Conservation (phyloP, 2,888 invertebrate genomes). For the Athalia circularis region DNA sequence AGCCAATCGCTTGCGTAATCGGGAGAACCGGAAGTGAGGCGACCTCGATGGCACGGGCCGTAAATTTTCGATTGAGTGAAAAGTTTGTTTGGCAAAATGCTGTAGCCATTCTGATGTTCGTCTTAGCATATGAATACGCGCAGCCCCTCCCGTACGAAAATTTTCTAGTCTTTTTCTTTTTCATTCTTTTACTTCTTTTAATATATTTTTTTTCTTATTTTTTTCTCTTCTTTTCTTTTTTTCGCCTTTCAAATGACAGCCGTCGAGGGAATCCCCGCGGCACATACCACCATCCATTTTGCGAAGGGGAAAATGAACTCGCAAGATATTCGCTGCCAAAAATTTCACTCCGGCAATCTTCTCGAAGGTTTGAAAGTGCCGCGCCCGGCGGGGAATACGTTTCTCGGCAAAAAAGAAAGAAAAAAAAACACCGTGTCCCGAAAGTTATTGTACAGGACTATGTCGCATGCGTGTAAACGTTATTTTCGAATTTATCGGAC, state of each 20-base stretch:
- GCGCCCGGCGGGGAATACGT: too few relatives aligned
- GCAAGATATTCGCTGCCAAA: background rate
- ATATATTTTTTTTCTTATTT: background rate
- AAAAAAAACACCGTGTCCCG: background rate
- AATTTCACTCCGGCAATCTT: too few relatives aligned
- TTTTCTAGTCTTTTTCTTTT: slow-evolving; percentile 25
- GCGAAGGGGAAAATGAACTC: background rate
- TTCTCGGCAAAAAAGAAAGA: background rate
- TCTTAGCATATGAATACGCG: slow-evolving; percentile 60
- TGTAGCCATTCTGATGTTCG: slow-evolving; percentile 50
- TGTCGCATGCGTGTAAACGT: slow-evolving; percentile 47
- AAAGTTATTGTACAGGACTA: background rate
- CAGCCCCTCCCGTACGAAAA: slow-evolving; percentile 29
- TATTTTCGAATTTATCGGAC: slow-evolving; percentile 64
- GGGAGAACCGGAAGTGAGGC: slow-evolving; percentile 26
- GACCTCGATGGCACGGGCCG: slow-evolving; percentile 12
- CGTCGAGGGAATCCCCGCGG: background rate
- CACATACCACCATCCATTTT: background rate
- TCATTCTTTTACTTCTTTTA: background rate
- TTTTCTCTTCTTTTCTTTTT: slow-evolving; percentile 10
- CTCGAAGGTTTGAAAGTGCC: too few relatives aligned
- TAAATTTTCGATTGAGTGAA: slow-evolving; percentile 43
- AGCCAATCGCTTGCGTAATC: slow-evolving; percentile 39
- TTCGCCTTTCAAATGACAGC: slow-evolving; percentile 15
- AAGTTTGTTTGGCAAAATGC: slow-evolving; percentile 55